Base-by-base conservation (phyloP, 2,113 vertebrate species). In the Heterotilapia buettikoferi region DNA sequence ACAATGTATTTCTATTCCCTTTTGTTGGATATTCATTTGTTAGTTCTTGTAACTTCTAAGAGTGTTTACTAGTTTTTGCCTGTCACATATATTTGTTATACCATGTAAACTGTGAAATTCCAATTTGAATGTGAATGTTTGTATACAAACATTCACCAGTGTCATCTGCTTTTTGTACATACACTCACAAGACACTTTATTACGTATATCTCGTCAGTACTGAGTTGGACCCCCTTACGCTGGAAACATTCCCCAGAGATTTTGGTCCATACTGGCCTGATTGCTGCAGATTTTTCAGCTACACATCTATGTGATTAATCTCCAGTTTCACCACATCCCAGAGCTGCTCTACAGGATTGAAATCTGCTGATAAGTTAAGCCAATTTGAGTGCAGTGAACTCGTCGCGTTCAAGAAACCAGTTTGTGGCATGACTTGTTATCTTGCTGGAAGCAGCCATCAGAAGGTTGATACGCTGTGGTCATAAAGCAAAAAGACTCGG, bases 221-320 rank as follows among this genome's bases (percentile, higher is more conserved):
- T 24, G 7, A 24, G 38, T 26, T 71, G n/a, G 7, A 45, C 7
- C n/a, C 13, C 12, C 12, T 43, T 24, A 24, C 0, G 3, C 66
- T 43, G 66, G 36, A 71, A 71, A 24, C 33, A 24, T 40, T 71
- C 36, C 12, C n/a, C n/a, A 14, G 40, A 71, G 36, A 24, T 40
- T 71, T 24, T 71, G 63, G 66, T 71, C 36, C 63, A 71, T 71
- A 71, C n/a, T 14, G 36, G 36, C 1, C n/a, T 40, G 1, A 24
- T 73, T 14, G 38, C 21, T 73, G 8, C 40, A 45, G 38, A 45
- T 73, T 45, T 73, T 43, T 45, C 13, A 26, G 8, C 68, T 45
- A 16, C 68, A 26, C 16, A 45, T 73, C 68, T 26, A 29, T 45
- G 68, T 29, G 40, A 45, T 29, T 14, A 18, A 11, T 73, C 40